Evolutionary conservation across 1,140 invertebrate species (phyloP).

Genomic region (Phenacoccus solenopsis): DNA sequence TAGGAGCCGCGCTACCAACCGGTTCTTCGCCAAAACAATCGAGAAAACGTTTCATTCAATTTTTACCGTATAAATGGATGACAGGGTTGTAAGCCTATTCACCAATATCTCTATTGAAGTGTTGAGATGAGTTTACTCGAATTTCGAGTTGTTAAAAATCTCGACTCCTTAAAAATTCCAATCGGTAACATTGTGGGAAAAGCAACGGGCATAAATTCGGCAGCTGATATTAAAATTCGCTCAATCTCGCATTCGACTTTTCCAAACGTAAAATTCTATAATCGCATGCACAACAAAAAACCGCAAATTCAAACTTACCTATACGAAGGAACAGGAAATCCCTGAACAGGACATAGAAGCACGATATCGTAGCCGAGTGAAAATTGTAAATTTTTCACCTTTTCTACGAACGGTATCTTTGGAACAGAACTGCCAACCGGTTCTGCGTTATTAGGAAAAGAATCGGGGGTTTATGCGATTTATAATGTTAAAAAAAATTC

Average conservation of each 20-base stretch:
- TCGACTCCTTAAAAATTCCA: no score
- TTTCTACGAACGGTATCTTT: constrained; percentile 45
- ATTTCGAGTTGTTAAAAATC: no score
- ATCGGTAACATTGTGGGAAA: no score
- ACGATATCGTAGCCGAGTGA: constrained; percentile 33
- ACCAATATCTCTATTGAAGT: not conserved
- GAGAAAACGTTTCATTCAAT: not conserved
- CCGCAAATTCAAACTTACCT: constrained; percentile 34
- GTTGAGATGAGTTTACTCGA: not conserved
- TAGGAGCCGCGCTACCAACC: constrained; percentile 48
- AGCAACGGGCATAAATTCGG: no score
- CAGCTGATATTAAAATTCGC: not conserved
- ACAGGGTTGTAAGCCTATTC: not conserved
- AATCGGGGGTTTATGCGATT: not conserved
- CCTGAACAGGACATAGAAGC: constrained; percentile 48
- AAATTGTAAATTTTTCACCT: constrained; percentile 35
- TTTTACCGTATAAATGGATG: not conserved
- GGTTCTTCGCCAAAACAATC: constrained; percentile 37
- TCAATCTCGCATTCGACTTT: not conserved
- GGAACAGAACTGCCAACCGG: constrained; percentile 32
- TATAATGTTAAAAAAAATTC: not conserved
- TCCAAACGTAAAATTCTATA: not conserved
- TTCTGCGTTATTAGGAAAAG: constrained; percentile 26
- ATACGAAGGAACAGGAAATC: constrained; percentile 45
- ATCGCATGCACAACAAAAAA: not conserved